Base-by-base conservation (phyloP, 2,113 vertebrate species). In the Pogonocichla stellata region DNA sequence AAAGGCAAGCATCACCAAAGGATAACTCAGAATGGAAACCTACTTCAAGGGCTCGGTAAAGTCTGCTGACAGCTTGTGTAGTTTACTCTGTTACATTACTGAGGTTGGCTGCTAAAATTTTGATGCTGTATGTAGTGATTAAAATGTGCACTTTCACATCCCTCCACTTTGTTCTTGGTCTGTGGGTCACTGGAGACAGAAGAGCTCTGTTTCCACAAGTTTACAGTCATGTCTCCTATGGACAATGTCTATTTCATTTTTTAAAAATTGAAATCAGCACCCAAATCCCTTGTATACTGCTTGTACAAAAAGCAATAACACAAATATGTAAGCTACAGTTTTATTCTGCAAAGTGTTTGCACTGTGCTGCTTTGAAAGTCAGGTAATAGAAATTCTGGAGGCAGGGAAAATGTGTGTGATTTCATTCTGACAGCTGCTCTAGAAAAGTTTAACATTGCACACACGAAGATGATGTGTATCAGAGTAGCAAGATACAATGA, bases 351-450 rank as follows among this genome's bases (percentile, higher is more conserved):
- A 62, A 51, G 25, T 38, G 67, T 75, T 51, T 94, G 71, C 50
- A 14, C 34, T 84, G n/a, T 70, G 64, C 65, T 94, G 57, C 42
- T 29, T 33, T 93, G 78, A 84, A 91, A 96, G 75, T 86, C 47
- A 36, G 29, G 14, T 50, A 62, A 57, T 69, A 70, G 31, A 64
- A 74, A 67, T 73, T 62, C 29, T 10, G 24, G n/a, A 56, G 40
- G 74, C 28, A 51, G 77, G 33, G 34, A n/a, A 75, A 80, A 16
- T 6, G 18, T 40, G 36, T 40, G 28, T 83, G 61, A 89, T 62
- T 96, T 90, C 65, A 42, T 45, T 93, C 51, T 73, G 85, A 94
- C 47, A 94, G 40, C 67, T 66, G 9, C 79, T 85, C 86, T 34
- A 80, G 84, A 56, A 48, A 89, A 84, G 40, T 75, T 89, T 77